Evolutionary conservation across 2,888 invertebrate genomes (phyloP), one percentile per base, ranked within the genome.

Genomic region (Amphiduros pacificus): DNA sequence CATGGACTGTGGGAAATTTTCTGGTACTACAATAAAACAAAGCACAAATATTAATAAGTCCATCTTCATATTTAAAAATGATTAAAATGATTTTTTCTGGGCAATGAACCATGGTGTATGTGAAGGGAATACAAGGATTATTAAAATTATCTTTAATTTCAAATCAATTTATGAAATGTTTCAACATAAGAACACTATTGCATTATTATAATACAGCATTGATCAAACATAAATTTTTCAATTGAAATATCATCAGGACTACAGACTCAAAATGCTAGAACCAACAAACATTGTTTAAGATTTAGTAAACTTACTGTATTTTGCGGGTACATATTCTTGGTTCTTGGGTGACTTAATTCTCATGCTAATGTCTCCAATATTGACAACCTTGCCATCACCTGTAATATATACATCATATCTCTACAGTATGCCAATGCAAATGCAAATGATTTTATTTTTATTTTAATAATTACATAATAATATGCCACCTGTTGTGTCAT

Each of bases 301-400:
- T n/a, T n/a, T n/a, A n/a, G n/a, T 44, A 26, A 64, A 87, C 89
- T 89, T 86, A 92, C 92, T 85, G 79, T 91, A 92, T 73, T 90
- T 89, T 73, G 86, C 84, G 9, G 96, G 95, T n/a, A 96, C 92
- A 79, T 91, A 88, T 85, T 93, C 91, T 2, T 89, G 87, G 77
- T 88, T 86, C 73, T 87, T 87, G 0, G 92, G 88, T 2, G 70
- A 60, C 56, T 59, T 64, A 0, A 79, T 60, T 24, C 66, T 55
- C 32, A 76, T 72, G 52, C 70, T 70, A n/a, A 79, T 73, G 68
- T 78, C 78, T 26, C 81, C 81, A 53, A 81, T 79, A 49, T 71
- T 75, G 6, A 76, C 65, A 22, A 62, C 66, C 59, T 59, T 64
- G 20, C 63, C 65, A 32, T 64, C 66, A 50, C 60, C 71, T 71